Percentiles rank a stretch among this genome's conserved stretches.
These are phyloP conservation scores for Noctua janthe DNA, from an alignment of 2,888 invertebrate genomes.

Conservation along the genomic window DNA sequence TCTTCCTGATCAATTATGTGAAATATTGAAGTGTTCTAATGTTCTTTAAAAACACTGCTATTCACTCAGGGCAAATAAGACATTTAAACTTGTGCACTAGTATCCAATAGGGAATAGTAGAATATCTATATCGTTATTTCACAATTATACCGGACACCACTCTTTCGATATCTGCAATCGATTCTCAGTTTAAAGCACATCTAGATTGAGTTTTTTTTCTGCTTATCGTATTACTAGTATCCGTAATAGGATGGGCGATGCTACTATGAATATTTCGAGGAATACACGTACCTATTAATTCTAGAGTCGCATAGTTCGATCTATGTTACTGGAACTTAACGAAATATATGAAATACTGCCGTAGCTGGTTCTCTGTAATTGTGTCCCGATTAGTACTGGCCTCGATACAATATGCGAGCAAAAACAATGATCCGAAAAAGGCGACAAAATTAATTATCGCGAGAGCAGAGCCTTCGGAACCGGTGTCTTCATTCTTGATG, in stretches of 20 bases:
- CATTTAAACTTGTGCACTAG: not conserved
- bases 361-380: constrained; percentile 59
- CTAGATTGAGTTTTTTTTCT: constrained; percentile 54
- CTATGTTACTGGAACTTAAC: constrained; percentile 60
- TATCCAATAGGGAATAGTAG: constrained; percentile 4
- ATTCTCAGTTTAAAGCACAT: constrained; percentile 57
- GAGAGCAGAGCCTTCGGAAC: constrained; percentile 54
- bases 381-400: constrained; percentile 62
- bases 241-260: constrained; percentile 56
- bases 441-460: constrained; percentile 67
- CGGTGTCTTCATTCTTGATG: constrained; percentile 65
- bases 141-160: constrained; percentile 21
- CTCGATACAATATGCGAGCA: constrained; percentile 59
- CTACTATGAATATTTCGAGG: constrained; percentile 63
- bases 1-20: not conserved
- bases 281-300: constrained; percentile 61
- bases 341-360: constrained; percentile 65
- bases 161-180: constrained; percentile 40
- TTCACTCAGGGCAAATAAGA: not conserved
- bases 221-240: constrained; percentile 35
- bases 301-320: constrained; percentile 60
- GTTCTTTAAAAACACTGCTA: not conserved
- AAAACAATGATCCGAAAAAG: constrained; percentile 67
- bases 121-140: constrained; percentile 17
- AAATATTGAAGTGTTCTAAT: not conserved